These are phyloP conservation scores for Drusus annulatus DNA, from an alignment of 1,140 invertebrate species.

Conservation along the genomic window DNA sequence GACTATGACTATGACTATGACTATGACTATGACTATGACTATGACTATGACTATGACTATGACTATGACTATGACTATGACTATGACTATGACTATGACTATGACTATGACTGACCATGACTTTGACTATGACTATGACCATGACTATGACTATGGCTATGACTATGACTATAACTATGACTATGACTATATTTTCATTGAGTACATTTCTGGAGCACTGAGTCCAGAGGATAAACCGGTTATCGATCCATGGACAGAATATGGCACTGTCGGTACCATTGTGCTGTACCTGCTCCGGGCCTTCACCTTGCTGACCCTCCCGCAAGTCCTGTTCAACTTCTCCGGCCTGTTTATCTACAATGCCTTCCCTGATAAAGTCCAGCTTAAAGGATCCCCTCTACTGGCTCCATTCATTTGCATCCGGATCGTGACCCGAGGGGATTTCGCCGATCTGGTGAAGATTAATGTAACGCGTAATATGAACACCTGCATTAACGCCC, in stretches of 20 bases:
- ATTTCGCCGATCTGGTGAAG: slow-evolving; percentile 93
- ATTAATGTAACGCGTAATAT: slow-evolving; percentile 93
- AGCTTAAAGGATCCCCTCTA: slow-evolving; percentile 90
- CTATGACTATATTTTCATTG: too few species aligned
- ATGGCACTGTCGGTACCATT: slow-evolving; percentile 82
- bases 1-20: too few species aligned
- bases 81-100: too few species aligned
- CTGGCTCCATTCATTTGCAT: slow-evolving; percentile 97
- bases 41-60: too few species aligned
- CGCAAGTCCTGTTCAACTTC: slow-evolving; percentile 94
- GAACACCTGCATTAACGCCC: slow-evolving; percentile 89
- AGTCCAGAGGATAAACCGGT: slow-evolving; percentile 76
- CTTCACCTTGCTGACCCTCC: slow-evolving; percentile 89
- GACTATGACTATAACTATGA: too few species aligned
- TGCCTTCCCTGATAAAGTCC: slow-evolving; percentile 94
- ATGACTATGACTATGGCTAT: too few species aligned
- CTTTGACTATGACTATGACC: too few species aligned
- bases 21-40: too few species aligned
- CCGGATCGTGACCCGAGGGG: slow-evolving; percentile 94
- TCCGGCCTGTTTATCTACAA: slow-evolving; percentile 93
- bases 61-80: too few species aligned
- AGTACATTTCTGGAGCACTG: slow-evolving; percentile 85
- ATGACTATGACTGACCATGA: too few species aligned
- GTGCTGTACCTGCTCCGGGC: slow-evolving; percentile 86
- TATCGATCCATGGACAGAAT: slow-evolving; percentile 85